Evolutionary conservation across 2,113 vertebrate species (phyloP).

Genomic region (Otus sunia): DNA sequence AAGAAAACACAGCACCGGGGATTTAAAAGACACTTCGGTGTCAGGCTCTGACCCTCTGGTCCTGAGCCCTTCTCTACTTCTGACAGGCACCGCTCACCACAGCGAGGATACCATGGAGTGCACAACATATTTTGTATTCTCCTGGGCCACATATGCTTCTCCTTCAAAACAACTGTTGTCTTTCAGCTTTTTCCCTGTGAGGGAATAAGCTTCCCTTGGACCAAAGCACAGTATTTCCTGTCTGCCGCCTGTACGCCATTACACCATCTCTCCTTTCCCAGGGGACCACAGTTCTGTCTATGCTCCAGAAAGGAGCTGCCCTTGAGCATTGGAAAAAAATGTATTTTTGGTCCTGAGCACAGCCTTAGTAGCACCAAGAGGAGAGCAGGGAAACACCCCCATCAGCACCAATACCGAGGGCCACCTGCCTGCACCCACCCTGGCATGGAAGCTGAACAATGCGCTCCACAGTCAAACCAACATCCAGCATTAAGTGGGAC

Average conservation of each 20-base stretch:
- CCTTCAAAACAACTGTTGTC: background rate
- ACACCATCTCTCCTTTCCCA: background rate
- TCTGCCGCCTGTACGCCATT: background rate
- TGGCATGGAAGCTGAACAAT: background rate
- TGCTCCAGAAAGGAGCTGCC: background rate
- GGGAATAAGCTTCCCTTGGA: background rate
- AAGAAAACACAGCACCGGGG: background rate
- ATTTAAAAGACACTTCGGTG: background rate
- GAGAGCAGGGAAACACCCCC: background rate
- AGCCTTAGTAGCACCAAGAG: background rate
- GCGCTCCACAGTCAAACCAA: background rate
- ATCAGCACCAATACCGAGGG: accelerated
- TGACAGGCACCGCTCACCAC: background rate
- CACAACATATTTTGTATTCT: background rate
- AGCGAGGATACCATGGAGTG: background rate
- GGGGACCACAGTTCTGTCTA: background rate
- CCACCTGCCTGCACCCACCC: background rate
- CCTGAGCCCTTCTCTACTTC: background rate
- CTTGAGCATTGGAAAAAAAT: background rate
- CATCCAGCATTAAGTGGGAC: too few species aligned
- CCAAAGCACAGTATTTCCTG: background rate
- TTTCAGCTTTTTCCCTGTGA: background rate
- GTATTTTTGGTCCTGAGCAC: accelerated
- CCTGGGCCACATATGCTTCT: background rate
- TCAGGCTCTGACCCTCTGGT: background rate